phyloP scores from a whole-genome alignment of 2,113 vertebrate species.

The Hippocampus abdominalis region DNA sequence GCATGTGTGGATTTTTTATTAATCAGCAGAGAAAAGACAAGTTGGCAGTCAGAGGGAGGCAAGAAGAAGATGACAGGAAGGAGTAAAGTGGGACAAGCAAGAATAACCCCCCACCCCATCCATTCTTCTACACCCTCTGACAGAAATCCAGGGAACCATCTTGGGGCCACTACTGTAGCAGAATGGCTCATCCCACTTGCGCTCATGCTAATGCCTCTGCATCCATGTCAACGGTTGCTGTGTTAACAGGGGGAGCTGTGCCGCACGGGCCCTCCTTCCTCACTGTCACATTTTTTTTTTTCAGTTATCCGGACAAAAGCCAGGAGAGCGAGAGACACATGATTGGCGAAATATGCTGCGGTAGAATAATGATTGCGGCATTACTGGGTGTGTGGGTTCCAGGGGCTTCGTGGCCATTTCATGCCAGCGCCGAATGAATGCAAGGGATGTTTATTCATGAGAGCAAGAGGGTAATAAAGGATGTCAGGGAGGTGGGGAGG shows the following conservation, averaged over 20 bases:
- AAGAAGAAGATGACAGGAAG: slow-evolving; percentile 52
- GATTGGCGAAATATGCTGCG: slow-evolving; percentile 73
- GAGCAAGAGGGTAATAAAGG: slow-evolving; percentile 53
- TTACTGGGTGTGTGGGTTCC: slow-evolving; percentile 65
- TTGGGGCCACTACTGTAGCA: slow-evolving; percentile 34
- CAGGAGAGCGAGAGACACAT: slow-evolving; percentile 67
- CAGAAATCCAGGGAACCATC: slow-evolving; percentile 42
- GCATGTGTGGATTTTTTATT: slow-evolving; percentile 57
- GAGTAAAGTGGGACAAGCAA: slow-evolving; percentile 48
- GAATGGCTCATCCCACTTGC: slow-evolving; percentile 59
- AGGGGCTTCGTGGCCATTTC: slow-evolving; percentile 71
- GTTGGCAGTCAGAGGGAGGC: slow-evolving; percentile 40
- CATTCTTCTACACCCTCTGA: slow-evolving; percentile 16
- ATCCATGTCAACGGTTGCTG: slow-evolving; percentile 66
- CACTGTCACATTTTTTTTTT: slow-evolving; percentile 70
- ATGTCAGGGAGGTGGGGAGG: slow-evolving; percentile 42
- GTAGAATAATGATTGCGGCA: slow-evolving; percentile 72
- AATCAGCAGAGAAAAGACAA: slow-evolving; percentile 48
- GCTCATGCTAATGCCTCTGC: slow-evolving; percentile 64
- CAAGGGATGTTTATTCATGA: slow-evolving; percentile 71
- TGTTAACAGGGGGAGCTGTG: slow-evolving; percentile 66
- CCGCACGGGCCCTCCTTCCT: slow-evolving; percentile 60
- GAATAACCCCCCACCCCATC: slow-evolving; percentile 50
- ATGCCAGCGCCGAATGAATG: slow-evolving; percentile 65
- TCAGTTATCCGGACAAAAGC: slow-evolving; percentile 69